Evolutionary conservation across 2,888 invertebrate genomes (phyloP), one percentile per base, ranked within the genome.

Genomic region (Drosophila trichaetosa): DNA sequence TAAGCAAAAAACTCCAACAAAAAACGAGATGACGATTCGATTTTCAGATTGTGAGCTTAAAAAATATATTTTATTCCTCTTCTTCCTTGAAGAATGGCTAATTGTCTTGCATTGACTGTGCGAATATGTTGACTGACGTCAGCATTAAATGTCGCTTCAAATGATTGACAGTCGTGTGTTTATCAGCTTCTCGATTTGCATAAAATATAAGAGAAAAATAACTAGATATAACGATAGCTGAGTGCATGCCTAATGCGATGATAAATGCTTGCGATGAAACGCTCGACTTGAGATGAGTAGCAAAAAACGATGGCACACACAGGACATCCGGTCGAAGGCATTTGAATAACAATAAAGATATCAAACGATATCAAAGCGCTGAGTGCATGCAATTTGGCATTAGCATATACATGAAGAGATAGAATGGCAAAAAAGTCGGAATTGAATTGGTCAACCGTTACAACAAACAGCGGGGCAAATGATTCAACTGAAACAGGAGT

Each of bases 401-500:
- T 79, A 79, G 80, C 79, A 79, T 79, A 79, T 59, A 60, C 71
- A 79, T 42, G 33, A 33, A 57, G 7, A 52, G 13, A 52, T 24
- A 16, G 46, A 46, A 16, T 46, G 8, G 46, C 21, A 38, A 57
- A 57, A 69, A 59, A 70, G 64, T 76, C 69, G 60, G 69, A 86
- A 83, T 83, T 81, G 88, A 85, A 86, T 88, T 81, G 84, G 88
- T 85, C 88, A 85, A 85, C 83, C 84, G 88, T 85, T 83, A 77
- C 88, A 80, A 58, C 60, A 49, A 60, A 72, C 56, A 60, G 67
- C 51, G 46, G 53, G 33, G 54, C 48, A 69, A 86, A 83, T 88
- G 85, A 85, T 83, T 85, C 83, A 76, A 77, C 83, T 71, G 60
- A 42, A 69, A 52, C 52, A 70, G 59, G 53, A 42, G 42, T 16